These are phyloP conservation scores for Cydia pomonella DNA, from an alignment of 1,140 invertebrate species.

Conservation along the genomic window DNA sequence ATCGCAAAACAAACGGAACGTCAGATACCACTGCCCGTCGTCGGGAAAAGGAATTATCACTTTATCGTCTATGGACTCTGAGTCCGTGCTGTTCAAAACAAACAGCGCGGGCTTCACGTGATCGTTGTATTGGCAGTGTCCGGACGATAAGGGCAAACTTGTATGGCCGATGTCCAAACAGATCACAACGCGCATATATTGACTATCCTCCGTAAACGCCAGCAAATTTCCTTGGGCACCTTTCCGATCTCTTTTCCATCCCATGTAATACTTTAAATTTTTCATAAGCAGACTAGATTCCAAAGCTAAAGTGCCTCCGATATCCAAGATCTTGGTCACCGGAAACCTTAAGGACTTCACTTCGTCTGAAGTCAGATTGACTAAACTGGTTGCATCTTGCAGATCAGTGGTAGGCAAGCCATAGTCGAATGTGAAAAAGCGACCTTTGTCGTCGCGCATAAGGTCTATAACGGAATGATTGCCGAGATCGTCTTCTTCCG, in stretches of 20 bases:
- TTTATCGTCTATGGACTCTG: conserved; percentile 80
- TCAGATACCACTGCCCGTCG: conserved; percentile 88
- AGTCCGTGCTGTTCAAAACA: conserved; percentile 81
- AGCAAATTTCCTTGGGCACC: conserved; percentile 46
- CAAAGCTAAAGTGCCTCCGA: conserved; percentile 85
- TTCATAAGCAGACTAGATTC: conserved; percentile 83
- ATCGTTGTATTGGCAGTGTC: conserved; percentile 81
- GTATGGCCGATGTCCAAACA: conserved; percentile 82
- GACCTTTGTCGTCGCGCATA: conserved; percentile 84
- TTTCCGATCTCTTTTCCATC: conserved; percentile 63
- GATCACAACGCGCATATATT: conserved; percentile 78
- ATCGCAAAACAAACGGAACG: conserved; percentile 83
- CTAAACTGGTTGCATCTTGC: conserved; percentile 81
- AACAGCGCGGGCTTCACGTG: conserved; percentile 77
- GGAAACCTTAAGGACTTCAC: conserved; percentile 84
- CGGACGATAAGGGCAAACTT: conserved; percentile 80
- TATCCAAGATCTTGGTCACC: conserved; percentile 84
- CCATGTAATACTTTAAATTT: conserved; percentile 78
- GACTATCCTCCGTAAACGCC: conserved; percentile 69
- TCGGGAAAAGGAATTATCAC: conserved; percentile 90
- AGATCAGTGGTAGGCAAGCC: conserved; percentile 82
- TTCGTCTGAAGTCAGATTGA: conserved; percentile 83
- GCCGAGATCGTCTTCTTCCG: conserved; percentile 58
- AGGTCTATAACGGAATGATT: conserved; percentile 77
- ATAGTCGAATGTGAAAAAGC: conserved; percentile 87